Evolutionary conservation across 2,888 invertebrate genomes (phyloP), one percentile per base, ranked within the genome.

Genomic region (Alloplasta piceator): DNA sequence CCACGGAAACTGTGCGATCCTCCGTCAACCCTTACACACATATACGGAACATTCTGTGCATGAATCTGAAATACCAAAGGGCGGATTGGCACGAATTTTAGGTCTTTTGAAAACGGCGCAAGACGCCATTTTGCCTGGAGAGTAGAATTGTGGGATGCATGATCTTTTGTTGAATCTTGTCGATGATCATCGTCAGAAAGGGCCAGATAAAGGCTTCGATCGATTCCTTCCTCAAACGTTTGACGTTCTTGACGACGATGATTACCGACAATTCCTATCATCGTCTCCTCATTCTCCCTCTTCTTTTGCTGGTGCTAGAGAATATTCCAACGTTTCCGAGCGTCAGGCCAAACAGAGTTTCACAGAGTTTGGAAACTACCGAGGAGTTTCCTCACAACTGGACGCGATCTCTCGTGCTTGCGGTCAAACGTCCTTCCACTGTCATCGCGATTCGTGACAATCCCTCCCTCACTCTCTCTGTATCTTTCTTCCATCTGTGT

Each of bases 151-250:
- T 10, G 43, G 16, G 52, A n/a, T n/a, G n/a, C n/a, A n/a, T n/a
- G n/a, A n/a, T n/a, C 58, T 67, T 67, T 63, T 26, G 60, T 6
- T 9, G 55, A 10, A 6, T 41, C 14, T 48, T 16, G 43, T 10
- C 61, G 67, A 71, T 63, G 79, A 66, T 79, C 61, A 82, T 79
- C 63, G 67, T 66, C 38, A 43, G 60, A 36, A 43, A 50, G 41
- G 26, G 50, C 12, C 14, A 46, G 26, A 14, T 58, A 63, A 60
- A 14, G 12, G 48, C 56, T 63, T 26, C 26, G 26, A 26, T 26
- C 3, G 26, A 26, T 26, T 26, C 3, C 26, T 3, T 26, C 26
- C 46, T 68, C 41, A 46, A 68, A 39, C 41, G 63, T 48, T 68
- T 63, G 38, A 68, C 48, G 68, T 68, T 63, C 68, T 56, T n/a